phyloP scores from a whole-genome alignment of 2,888 invertebrate species.

The Tineola bisselliella region DNA sequence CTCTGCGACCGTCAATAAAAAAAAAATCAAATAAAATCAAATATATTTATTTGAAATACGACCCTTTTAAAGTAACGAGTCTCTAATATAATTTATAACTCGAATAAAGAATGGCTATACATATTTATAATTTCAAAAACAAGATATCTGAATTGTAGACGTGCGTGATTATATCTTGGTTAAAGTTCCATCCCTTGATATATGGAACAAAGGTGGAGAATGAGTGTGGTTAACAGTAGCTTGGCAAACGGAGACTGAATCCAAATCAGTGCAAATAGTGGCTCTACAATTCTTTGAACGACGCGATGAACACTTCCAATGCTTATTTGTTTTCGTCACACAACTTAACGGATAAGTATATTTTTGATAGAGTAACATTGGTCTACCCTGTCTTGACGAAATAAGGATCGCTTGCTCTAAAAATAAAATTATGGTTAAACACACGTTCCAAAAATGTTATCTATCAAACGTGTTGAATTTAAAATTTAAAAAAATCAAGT shows the following conservation, averaged over 20 bases:
- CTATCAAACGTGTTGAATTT: too few relatives aligned
- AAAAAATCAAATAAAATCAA: too few relatives aligned
- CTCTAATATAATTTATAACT: too few relatives aligned
- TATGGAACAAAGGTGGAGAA: not conserved
- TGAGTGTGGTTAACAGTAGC: conserved; percentile 16
- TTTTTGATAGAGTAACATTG: conserved; percentile 17
- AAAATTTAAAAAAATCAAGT: too few relatives aligned
- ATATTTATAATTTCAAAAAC: too few relatives aligned
- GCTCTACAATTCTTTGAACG: conserved; percentile 20
- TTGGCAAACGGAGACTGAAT: conserved; percentile 13
- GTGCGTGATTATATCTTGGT: conserved; percentile 13
- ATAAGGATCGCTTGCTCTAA: conserved; percentile 9
- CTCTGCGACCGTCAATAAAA: too few relatives aligned
- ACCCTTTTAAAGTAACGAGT: too few relatives aligned
- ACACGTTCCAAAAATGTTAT: too few relatives aligned
- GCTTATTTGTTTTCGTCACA: conserved; percentile 15
- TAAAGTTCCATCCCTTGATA: conserved; percentile 14
- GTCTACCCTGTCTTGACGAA: conserved; percentile 19
- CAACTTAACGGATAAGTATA: conserved; percentile 18
- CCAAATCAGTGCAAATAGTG: conserved; percentile 16
- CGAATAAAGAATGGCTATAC: too few relatives aligned
- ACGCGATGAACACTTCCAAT: conserved; percentile 21
- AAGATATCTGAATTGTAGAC: too few relatives aligned
- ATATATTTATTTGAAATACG: too few relatives aligned
- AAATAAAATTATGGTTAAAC: too few relatives aligned